Base-by-base conservation (phyloP, 2,797 vertebrate species). In the Australoheros facetus region DNA sequence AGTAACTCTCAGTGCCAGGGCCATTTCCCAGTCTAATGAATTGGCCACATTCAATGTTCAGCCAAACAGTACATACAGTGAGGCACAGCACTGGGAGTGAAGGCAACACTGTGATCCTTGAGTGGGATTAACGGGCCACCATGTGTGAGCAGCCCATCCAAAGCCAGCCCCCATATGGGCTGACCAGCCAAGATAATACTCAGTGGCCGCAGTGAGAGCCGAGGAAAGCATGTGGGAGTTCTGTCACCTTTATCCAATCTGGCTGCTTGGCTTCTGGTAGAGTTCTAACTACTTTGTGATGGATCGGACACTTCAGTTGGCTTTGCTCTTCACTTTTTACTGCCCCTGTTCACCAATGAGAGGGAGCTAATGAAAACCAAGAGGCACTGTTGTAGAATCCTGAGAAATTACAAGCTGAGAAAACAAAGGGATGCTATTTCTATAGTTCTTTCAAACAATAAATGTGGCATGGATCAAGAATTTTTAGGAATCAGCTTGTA, bases 41-140 rank as follows among this genome's bases (percentile, higher is more conserved):
- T 70, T 75, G 75, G 62, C 56, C 32, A 21, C 1, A 11, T 73
- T 56, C 21, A 70, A 23, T 74, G 51, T 30, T 74, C 62, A 66
- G 58, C 55, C 72, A 80, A 77, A 71, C 23, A 37, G 30, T 32
- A 55, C 26, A 26, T 39, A 75, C 23, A 60, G 58, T 2, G 19
- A 77, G 60, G 32, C 37, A 58, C 42, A 55, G 57, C 28, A 72
- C 34, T 60, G 66, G 13, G 62, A 75, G 26, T 26, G 48, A 16
- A 77, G 59, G 66, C 75, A 84, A 37, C n/a, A 21, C 74, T 10
- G 6, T 56, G 71, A 75, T 64, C 54, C 30, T 26, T 77, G 26
- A 71, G 72, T 56, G 30, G 71, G 71, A 88, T 83, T 79, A 84
- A 81, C 73, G 71, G 42, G 57, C 56, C 75, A 54, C 54, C 76